phyloP scores from a whole-genome alignment of 2,888 invertebrate genomes.

The Pseudolycoriella hygida region DNA sequence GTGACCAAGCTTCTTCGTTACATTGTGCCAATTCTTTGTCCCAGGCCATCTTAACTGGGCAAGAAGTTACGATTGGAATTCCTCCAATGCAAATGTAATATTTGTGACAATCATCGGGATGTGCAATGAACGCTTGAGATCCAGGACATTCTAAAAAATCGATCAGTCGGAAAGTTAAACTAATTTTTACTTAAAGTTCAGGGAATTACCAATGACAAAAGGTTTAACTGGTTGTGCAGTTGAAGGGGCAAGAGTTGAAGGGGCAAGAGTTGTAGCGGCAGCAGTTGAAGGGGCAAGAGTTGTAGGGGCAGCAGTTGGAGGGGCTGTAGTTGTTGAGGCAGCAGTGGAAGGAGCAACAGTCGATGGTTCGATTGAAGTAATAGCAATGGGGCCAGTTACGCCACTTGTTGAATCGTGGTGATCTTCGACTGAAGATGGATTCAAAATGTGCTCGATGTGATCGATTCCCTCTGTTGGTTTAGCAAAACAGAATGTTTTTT shows the following conservation, averaged over 20 bases:
- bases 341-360: neutral
- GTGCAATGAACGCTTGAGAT: constrained; percentile 19
- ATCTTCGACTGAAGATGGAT: too few species aligned
- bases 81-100: constrained; percentile 24
- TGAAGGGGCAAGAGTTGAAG: too few species aligned
- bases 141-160: constrained; percentile 14
- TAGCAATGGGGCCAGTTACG: neutral
- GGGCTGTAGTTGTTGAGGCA: too few species aligned
- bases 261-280: neutral
- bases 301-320: too few species aligned
- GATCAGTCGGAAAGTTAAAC: too few species aligned
- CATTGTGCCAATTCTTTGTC: constrained; percentile 16
- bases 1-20: neutral
- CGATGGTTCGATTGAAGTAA: neutral
- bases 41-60: constrained; percentile 22
- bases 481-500: constrained; percentile 4
- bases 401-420: neutral
- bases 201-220: neutral
- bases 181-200: too few species aligned
- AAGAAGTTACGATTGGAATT: constrained; percentile 20
- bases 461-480: neutral
- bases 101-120: constrained; percentile 20
- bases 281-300: too few species aligned
- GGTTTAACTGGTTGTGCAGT: too few species aligned
- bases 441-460: too few species aligned